Evolutionary conservation across 1,140 invertebrate genomes (phyloP), one percentile per base, ranked within the genome.

Genomic region (Orussus abietinus): DNA sequence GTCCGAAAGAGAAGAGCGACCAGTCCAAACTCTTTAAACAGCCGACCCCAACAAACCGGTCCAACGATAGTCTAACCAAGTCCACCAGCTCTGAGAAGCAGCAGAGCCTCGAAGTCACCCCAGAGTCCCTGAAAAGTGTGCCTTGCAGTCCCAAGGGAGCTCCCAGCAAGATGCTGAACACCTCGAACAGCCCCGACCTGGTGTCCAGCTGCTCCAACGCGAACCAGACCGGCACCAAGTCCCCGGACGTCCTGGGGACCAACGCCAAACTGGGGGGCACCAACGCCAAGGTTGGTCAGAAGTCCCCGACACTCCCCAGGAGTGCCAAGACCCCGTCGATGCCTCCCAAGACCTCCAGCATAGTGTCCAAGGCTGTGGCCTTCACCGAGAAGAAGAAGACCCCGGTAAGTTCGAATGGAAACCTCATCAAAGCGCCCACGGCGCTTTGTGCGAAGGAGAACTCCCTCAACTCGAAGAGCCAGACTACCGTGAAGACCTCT

Each of bases 151-250:
- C 54, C 38, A 66, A 62, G 47, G 52, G 61, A 28, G 53, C 38
- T 48, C 34, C 30, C n/a, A 42, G 43, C 17, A 64, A 62, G 49
- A 47, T 62, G 18, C n/a, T 36, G 7, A 36, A 2, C 3, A 2
- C 7, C 9, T 12, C 33, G 2, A 84, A 84, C 48, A 84, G 81
- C 64, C 84, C 83, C 0, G 83, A 86, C 56, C 52, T 86, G 11
- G 83, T 85, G 5, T 84, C 82, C 0, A 84, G 82, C 52, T 86
- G 83, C 58, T 69, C 66, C 3, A 64, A 55, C 19, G 41, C 52
- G 0, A 54, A 41, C 35, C 56, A 64, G 3, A 63, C 53, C 12
- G 50, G 50, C 17, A 64, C 69, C 3, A 82, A 83, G 52, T 77
- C 80, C 0, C 82, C 83, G 0, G 82, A 84, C 34, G 72, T 74